Conservation (phyloP, 2,113 vertebrate genomes). For the Caloenas nicobarica region DNA sequence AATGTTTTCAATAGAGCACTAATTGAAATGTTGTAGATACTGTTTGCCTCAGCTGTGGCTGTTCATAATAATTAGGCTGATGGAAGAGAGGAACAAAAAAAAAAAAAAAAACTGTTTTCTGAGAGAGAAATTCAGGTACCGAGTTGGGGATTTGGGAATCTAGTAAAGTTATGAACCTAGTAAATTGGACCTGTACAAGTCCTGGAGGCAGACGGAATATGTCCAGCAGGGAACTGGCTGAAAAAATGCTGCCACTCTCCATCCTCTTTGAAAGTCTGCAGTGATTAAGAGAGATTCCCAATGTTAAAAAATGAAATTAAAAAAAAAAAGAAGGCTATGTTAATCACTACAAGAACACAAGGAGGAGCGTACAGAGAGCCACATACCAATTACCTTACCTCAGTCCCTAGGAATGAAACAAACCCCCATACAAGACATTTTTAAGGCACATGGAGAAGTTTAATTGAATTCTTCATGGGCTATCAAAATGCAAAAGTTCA, state of each 20-base stretch:
- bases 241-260: neutral
- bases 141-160: neutral
- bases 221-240: neutral
- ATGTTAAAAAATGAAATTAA: neutral
- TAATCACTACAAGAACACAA: neutral
- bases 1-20: neutral
- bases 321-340: too few relatives aligned
- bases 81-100: neutral
- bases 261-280: neutral
- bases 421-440: neutral
- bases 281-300: neutral
- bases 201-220: neutral
- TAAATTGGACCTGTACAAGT: neutral
- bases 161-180: neutral
- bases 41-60: constrained; percentile 13
- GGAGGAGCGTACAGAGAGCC: neutral
- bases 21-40: constrained; percentile 31
- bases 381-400: neutral
- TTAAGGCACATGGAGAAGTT: neutral
- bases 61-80: constrained; percentile 19
- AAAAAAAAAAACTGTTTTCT: neutral
- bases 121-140: neutral
- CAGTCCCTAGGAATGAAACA: neutral
- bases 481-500: accelerated
- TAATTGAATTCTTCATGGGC: neutral